Evolutionary conservation across 2,888 invertebrate genomes (phyloP).

Genomic region (Noctua fimbriata): DNA sequence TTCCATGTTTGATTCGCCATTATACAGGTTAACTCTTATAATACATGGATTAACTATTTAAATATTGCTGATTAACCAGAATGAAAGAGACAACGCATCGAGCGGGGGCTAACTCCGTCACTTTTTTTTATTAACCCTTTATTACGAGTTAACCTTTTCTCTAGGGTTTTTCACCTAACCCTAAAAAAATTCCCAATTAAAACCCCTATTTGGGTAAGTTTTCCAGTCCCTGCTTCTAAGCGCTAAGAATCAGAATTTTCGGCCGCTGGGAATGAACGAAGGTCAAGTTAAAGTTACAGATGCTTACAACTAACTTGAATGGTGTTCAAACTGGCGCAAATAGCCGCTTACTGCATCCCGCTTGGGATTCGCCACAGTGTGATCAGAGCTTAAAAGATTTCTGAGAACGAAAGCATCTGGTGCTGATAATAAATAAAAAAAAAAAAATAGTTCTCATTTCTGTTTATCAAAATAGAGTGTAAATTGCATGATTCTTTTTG

Average conservation of each 20-base stretch:
- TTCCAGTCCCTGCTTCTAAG: neutral
- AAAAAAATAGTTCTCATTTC: neutral
- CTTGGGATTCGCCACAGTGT: neutral
- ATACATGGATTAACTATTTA: neutral
- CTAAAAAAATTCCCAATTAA: neutral
- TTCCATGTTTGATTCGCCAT: neutral
- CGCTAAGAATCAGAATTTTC: neutral
- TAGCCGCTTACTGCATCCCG: neutral
- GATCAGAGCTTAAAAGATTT: neutral
- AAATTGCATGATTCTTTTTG: constrained; percentile 23
- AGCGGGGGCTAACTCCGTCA: neutral
- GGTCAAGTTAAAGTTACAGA: neutral
- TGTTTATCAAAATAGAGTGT: constrained; percentile 22
- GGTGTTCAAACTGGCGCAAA: neutral
- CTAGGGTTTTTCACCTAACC: neutral
- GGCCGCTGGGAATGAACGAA: neutral
- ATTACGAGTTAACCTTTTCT: neutral
- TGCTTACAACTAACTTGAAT: neutral
- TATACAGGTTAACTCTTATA: neutral
- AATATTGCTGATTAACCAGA: neutral
- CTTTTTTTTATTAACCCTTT: neutral
- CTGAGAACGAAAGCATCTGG: neutral
- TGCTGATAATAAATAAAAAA: neutral
- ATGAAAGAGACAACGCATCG: neutral
- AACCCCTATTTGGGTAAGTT: neutral